Conservation (phyloP, 2,888 invertebrate species). For the Smittia sp. region DNA sequence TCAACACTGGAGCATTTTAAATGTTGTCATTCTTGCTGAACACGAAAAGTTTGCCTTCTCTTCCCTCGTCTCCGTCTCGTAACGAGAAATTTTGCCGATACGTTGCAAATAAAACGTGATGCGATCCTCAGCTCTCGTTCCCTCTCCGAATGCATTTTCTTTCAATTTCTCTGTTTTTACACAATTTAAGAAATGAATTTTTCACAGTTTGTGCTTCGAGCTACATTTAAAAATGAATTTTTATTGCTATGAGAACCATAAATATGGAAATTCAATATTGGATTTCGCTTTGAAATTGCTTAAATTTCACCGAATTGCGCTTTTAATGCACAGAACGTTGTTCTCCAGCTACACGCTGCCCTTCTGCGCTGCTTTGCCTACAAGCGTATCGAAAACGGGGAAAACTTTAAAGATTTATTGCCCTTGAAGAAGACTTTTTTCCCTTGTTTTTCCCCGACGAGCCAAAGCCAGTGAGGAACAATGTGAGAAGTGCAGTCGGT, state of each 20-base stretch:
- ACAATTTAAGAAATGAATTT: slow-evolving; percentile 8
- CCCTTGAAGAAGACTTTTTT: background rate
- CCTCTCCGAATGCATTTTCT: background rate
- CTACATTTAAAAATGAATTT: slow-evolving; percentile 9
- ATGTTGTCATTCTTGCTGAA: too few species aligned
- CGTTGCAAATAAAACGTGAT: slow-evolving; percentile 8
- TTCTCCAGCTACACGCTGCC: background rate
- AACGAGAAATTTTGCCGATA: background rate
- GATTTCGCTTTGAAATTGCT: slow-evolving; percentile 3
- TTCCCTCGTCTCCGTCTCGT: background rate
- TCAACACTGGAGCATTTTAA: too few species aligned
- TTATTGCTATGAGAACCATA: background rate
- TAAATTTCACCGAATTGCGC: slow-evolving; percentile 1
- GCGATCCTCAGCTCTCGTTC: background rate
- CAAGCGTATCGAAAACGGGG: background rate
- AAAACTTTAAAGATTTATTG: slow-evolving; percentile 13
- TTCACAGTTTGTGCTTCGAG: background rate
- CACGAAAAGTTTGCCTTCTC: too few species aligned
- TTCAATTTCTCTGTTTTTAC: background rate
- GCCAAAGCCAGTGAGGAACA: background rate
- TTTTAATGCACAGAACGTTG: slow-evolving; percentile 3
- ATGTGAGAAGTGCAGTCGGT: background rate
- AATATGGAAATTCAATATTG: slow-evolving; percentile 12
- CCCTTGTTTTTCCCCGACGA: background rate
- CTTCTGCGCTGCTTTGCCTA: background rate